Conservation (phyloP, 2,888 invertebrate species). For the Elgonia sp. region DNA sequence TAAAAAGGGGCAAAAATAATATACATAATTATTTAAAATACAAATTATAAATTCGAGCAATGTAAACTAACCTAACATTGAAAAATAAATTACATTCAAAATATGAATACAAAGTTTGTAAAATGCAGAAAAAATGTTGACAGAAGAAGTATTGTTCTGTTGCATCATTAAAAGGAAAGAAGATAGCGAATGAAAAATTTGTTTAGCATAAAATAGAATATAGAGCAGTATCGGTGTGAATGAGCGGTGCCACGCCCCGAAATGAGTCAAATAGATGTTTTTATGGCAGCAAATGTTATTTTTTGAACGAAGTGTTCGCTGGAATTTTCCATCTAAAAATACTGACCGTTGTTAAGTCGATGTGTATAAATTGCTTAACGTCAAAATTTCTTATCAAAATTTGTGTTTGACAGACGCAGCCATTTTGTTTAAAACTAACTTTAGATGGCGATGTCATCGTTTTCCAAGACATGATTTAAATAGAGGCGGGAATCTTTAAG, state of each 20-base stretch:
- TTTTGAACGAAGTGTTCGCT: background rate
- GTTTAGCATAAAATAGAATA: background rate
- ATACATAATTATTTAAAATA: background rate
- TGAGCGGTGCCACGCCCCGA: conserved; percentile 19
- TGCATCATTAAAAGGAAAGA: too few species aligned
- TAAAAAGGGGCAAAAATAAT: too few species aligned
- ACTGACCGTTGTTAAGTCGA: conserved; percentile 38
- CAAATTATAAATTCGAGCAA: background rate
- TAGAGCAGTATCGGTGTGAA: background rate
- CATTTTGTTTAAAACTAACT: conserved; percentile 45
- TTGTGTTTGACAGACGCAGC: conserved; percentile 61
- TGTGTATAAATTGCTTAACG: conserved; percentile 14
- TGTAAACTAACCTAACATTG: background rate
- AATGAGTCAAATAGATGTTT: conserved; percentile 1
- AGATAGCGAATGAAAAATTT: too few species aligned
- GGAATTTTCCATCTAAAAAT: background rate
- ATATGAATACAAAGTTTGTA: too few species aligned
- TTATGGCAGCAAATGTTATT: background rate
- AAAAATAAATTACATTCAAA: background rate
- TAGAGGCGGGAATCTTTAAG: too few species aligned
- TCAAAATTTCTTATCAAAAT: conserved; percentile 63
- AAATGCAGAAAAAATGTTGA: too few species aligned
- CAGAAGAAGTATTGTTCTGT: too few species aligned
- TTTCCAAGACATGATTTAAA: too few species aligned
- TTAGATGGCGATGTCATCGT: conserved; percentile 58